Conservation (phyloP, 1,140 invertebrate genomes). For the Rhagoletis pomonella region DNA sequence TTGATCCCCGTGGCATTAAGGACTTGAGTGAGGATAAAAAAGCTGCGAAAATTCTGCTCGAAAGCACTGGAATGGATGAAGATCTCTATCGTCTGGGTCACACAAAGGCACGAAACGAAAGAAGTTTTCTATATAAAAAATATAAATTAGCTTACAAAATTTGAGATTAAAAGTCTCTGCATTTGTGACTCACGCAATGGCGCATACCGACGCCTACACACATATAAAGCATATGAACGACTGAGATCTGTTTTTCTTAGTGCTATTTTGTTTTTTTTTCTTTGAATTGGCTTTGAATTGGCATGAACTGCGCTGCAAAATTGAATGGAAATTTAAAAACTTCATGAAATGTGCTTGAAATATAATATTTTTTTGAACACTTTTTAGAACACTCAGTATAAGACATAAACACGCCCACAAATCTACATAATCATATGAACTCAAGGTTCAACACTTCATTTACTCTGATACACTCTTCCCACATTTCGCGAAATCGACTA, state of each 20-base stretch:
- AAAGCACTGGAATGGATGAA: constrained; percentile 83
- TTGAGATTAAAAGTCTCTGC: neutral
- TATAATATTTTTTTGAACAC: too few relatives aligned
- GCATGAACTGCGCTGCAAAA: neutral
- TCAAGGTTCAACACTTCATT: too few relatives aligned
- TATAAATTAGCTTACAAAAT: neutral
- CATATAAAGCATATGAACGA: neutral
- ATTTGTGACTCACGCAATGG: neutral
- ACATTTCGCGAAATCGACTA: neutral
- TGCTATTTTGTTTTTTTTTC: neutral
- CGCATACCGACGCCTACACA: neutral
- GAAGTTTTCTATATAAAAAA: neutral
- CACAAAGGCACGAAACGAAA: constrained; percentile 83
- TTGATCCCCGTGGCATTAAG: constrained; percentile 85
- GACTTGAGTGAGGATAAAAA: constrained; percentile 83
- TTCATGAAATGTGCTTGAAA: neutral
- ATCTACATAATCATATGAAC: neutral
- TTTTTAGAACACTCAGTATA: too few relatives aligned
- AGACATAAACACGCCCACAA: too few relatives aligned
- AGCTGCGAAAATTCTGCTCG: constrained; percentile 84
- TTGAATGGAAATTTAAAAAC: neutral
- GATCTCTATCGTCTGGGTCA: constrained; percentile 93
- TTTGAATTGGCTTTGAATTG: constrained; percentile 10
- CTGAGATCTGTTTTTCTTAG: neutral
- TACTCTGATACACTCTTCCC: neutral